phyloP scores from a whole-genome alignment of 2,113 vertebrate genomes.

The Cyphomyrus discorhynchus region DNA sequence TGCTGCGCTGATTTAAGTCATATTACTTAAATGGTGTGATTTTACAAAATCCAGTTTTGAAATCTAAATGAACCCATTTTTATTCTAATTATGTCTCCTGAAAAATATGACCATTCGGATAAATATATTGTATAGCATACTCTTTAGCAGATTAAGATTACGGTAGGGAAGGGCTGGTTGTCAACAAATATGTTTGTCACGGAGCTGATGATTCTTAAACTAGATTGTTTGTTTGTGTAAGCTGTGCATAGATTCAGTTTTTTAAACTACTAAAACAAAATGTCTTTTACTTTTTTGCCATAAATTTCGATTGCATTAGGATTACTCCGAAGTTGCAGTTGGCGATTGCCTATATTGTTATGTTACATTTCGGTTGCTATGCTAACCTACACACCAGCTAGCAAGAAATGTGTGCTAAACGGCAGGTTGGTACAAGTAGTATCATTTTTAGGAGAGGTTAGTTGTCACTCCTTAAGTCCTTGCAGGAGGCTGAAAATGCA shows the following conservation, averaged over 20 bases:
- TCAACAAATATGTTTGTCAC: not conserved
- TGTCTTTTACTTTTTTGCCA: not conserved
- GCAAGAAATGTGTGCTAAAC: not conserved
- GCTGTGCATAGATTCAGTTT: not conserved
- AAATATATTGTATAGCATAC: not conserved
- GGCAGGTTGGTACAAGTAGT: not conserved
- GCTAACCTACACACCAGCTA: not conserved
- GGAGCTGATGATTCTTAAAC: not conserved
- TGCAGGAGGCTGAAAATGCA: not conserved
- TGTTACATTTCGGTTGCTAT: not conserved
- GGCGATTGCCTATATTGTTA: not conserved
- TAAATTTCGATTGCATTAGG: not conserved
- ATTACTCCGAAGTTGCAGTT: too few species aligned
- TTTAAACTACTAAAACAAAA: not conserved
- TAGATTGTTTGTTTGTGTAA: not conserved
- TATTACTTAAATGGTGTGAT: not conserved
- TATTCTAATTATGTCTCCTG: not conserved
- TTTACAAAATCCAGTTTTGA: not conserved
- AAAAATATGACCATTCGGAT: not conserved
- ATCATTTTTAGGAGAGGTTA: not conserved
- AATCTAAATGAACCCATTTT: not conserved
- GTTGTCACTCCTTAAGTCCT: not conserved
- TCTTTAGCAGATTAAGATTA: not conserved
- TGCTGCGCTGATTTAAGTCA: not conserved
- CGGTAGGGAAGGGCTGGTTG: not conserved